These are phyloP conservation scores for Lycophotia porphyrea DNA, from an alignment of 2,888 invertebrate species.

Conservation along the genomic window DNA sequence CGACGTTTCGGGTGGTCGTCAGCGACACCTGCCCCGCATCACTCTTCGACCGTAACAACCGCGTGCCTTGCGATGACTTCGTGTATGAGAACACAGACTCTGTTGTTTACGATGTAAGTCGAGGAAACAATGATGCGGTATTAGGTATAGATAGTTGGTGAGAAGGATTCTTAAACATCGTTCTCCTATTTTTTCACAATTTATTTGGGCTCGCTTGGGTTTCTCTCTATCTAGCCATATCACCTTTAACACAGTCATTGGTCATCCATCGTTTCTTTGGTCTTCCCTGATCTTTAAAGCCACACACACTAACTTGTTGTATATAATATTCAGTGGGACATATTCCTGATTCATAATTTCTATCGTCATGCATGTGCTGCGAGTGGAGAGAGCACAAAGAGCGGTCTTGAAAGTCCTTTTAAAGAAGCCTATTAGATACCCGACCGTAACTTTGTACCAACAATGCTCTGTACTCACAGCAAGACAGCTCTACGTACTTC, in stretches of 20 bases:
- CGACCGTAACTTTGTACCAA: too few relatives aligned
- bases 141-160: too few relatives aligned
- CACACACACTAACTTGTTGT: background rate
- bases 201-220: background rate
- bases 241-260: too few relatives aligned
- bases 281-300: background rate
- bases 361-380: conserved; percentile 73
- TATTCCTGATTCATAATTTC: background rate
- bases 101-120: conserved; percentile 83
- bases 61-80: conserved; percentile 73
- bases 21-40: conserved; percentile 73
- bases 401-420: too few relatives aligned
- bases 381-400: too few relatives aligned
- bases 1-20: conserved; percentile 21
- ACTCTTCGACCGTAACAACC: conserved; percentile 72
- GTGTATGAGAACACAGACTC: conserved; percentile 79
- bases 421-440: too few relatives aligned
- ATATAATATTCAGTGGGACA: too few relatives aligned
- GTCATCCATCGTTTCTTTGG: too few relatives aligned
- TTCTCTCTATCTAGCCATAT: background rate
- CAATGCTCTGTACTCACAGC: too few relatives aligned
- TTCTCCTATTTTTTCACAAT: background rate
- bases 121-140: too few relatives aligned
- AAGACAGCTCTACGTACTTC: too few relatives aligned
- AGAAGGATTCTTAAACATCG: background rate